Base-by-base conservation (phyloP, 1,140 invertebrate genomes). In the Holotrichia oblita region DNA sequence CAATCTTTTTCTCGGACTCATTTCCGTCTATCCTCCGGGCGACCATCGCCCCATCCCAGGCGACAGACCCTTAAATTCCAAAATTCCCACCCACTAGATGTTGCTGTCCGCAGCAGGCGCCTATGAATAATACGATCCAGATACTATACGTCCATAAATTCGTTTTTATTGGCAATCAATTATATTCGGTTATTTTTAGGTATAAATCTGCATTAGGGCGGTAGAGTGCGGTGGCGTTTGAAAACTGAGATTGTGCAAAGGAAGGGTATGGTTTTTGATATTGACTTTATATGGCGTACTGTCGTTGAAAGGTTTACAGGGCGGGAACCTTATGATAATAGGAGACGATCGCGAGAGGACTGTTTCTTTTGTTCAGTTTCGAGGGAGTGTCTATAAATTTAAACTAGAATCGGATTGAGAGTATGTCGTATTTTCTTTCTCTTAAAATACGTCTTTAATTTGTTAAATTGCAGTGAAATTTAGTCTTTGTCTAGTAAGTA, bases 121-220 rank as follows among this genome's bases (percentile, higher is more conserved):
- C 74, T 55, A 76, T 76, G 74, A 76, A 76, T 76, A 76, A 76
- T 76, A 55, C 74, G 74, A 76, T 76, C 74, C 42, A 76, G 74
- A 76, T 76, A 76, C 40, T 12, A 42, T 55, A 76, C 74, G 74
- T 76, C 74, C 74, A 76, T 76, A 76, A 76, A 76, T 76, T 55
- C 74, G 24, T 76, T 76, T 76, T 76, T 76, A 76, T 76, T 76
- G 74, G 74, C 74, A 55, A 76, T 76, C 74, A 76, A 76, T 76
- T 76, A 76, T 55, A 42, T 40, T 42, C 74, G 74, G 40, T 76
- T 76, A 76, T 76, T 76, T 76, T 76, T 55, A 55, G 40, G 17
- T 76, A 76, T 76, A 76, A 76, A 76, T 76, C 42, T 76, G 74
- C 74, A 76, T 76, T 76, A 64, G 61, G 61, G 61, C 22, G 24